A percentile compares a stretch with the other conserved stretches of the same genome.
These are phyloP conservation scores for Oegoconia quadripuncta DNA, from an alignment of 2,888 invertebrate genomes.

Conservation along the genomic window DNA sequence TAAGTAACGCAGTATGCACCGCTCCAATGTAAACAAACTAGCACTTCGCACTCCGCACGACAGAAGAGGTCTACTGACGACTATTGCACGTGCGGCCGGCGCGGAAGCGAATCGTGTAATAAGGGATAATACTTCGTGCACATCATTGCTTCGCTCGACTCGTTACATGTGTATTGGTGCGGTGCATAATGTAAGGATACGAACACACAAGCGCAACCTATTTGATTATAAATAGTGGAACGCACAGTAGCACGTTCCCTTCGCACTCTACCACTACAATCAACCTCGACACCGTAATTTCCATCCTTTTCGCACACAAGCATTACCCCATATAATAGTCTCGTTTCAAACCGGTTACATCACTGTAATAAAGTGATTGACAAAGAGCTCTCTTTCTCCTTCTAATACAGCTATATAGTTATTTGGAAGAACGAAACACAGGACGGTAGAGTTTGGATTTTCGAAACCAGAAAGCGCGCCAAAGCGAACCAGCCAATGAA, in stretches of 20 bases:
- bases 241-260: constrained; percentile 78
- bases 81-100: constrained; percentile 70
- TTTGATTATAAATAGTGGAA: constrained; percentile 78
- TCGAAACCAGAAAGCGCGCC: constrained; percentile 68
- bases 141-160: constrained; percentile 72
- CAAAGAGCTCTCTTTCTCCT: constrained; percentile 46
- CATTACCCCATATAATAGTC: constrained; percentile 27
- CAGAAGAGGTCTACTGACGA: constrained; percentile 65
- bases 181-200: constrained; percentile 70
- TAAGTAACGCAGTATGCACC: constrained; percentile 69
- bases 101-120: constrained; percentile 74
- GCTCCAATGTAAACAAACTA: constrained; percentile 73
- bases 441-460: constrained; percentile 39
- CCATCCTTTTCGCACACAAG: constrained; percentile 43
- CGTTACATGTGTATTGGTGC: constrained; percentile 48
- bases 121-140: constrained; percentile 76
- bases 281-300: constrained; percentile 54
- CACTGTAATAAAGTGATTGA: constrained; percentile 51
- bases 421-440: constrained; percentile 46
- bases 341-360: constrained; percentile 65
- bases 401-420: constrained; percentile 32
- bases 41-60: constrained; percentile 61
- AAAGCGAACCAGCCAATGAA: constrained; percentile 64
- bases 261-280: constrained; percentile 71
- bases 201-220: constrained; percentile 59